A percentile compares a stretch with the other conserved stretches of the same genome.
phyloP scores from a whole-genome alignment of 2,113 vertebrate species.

The Lonchura striata region DNA sequence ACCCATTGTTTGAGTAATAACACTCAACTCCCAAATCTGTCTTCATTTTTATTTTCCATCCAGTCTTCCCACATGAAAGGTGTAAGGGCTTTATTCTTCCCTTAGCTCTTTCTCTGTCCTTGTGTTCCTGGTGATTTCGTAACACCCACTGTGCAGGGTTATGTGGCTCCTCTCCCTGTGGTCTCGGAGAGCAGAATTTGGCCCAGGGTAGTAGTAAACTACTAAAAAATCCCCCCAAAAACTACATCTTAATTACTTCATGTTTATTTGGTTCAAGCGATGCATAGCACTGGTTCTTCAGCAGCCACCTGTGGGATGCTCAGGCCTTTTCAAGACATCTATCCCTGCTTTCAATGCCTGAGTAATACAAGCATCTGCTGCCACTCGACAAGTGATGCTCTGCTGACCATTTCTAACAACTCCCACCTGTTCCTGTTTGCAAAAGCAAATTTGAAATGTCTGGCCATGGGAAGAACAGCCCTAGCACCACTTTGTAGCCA shows the following conservation, averaged over 20 bases:
- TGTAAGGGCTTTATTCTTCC: background rate
- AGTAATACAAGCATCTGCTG: background rate
- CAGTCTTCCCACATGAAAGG: background rate
- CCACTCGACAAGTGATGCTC: background rate
- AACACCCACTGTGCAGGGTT: background rate
- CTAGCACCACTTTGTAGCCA: background rate
- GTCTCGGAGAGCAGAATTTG: background rate
- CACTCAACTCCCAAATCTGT: background rate
- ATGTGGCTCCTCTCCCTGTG: background rate
- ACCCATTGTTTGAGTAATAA: slow-evolving; percentile 18
- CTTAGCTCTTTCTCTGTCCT: background rate
- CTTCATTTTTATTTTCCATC: background rate
- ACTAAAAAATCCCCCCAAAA: background rate
- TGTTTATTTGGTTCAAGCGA: background rate
- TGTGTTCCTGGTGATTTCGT: background rate
- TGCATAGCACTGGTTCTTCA: background rate
- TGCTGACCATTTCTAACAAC: slow-evolving; percentile 43
- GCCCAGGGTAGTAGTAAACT: background rate
- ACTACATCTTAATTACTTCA: background rate
- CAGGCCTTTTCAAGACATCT: background rate
- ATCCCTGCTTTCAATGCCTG: background rate
- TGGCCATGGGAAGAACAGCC: background rate
- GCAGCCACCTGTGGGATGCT: background rate
- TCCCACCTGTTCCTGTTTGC: background rate
- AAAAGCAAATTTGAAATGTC: slow-evolving; percentile 15